Base-by-base conservation (phyloP, 2,888 invertebrate genomes). In the Drepana falcataria region DNA sequence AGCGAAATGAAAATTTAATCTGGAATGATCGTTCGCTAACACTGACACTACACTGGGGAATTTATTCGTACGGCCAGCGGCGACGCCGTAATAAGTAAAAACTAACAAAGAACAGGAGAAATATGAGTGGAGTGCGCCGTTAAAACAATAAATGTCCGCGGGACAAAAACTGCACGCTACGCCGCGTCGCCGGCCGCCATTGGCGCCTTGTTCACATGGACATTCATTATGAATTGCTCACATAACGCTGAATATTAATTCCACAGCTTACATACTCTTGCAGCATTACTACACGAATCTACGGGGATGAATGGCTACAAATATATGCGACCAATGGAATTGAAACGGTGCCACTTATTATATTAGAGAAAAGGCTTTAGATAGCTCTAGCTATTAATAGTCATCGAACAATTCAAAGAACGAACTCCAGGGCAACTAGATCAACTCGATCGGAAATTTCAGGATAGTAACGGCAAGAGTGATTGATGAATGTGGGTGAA, bases 1-100 rank as follows among this genome's bases (percentile, higher is more conserved):
- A 76, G 70, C 71, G 74, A 71, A 77, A 79, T 83, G 83, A 83
- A 80, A 82, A 77, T 81, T 79, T 79, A 80, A 83, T 80, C 70
- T 66, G 75, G 72, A 79, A 80, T 81, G 80, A 81, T 83, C 79
- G 71, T 71, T 66, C 66, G 64, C 65, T 66, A 72, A 66, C 68
- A 66, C 68, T 62, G 55, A 51, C 59, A 61, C 59, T 62, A 57
- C 65, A 61, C 61, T 59, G 59, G 57, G 64, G 69, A 80, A 82
- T 82, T 77, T 84, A 83, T 84, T 82, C 81, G 81, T 78, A 80
- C 73, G 75, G 70, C 69, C 69, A 68, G 80, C 79, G 70, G 70
- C 74, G 62, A 65, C 69, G 72, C 59, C 73, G 72, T 77, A 79
- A 81, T 80, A 80, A 80, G 81, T 83, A 83, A 83, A 86, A 83